Conservation (phyloP, 2,888 invertebrate species). For the Nomada goodeniana region DNA sequence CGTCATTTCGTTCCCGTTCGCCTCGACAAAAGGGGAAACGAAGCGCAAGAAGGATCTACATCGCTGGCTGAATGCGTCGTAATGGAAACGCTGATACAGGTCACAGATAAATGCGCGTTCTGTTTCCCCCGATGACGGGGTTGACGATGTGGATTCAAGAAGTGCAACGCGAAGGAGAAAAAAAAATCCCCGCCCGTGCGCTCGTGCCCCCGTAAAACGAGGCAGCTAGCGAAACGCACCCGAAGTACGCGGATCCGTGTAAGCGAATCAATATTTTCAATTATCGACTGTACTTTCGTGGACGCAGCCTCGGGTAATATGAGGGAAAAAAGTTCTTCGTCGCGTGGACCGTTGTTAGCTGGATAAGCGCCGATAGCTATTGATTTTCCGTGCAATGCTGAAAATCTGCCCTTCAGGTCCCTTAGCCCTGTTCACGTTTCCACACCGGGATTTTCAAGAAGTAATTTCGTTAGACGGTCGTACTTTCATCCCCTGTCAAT, state of each 20-base stretch:
- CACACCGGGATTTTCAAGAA: constrained; percentile 59
- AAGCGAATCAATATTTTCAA: constrained; percentile 62
- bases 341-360: constrained; percentile 50
- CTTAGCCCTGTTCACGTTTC: constrained; percentile 34
- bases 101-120: constrained; percentile 17
- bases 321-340: constrained; percentile 42
- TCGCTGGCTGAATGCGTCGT: background rate
- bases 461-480: constrained; percentile 59
- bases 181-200: too few species aligned
- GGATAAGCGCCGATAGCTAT: constrained; percentile 52
- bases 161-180: background rate
- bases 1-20: background rate
- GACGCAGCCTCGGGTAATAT: constrained; percentile 8
- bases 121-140: background rate
- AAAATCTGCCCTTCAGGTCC: constrained; percentile 59
- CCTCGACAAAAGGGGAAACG: background rate
- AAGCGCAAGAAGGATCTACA: background rate
- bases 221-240: background rate
- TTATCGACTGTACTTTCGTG: constrained; percentile 50
- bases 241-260: constrained; percentile 7
- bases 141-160: constrained; percentile 29
- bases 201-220: background rate
- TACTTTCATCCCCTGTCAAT: constrained; percentile 56
- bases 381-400: constrained; percentile 61
- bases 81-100: background rate